Evolutionary conservation across 1,140 invertebrate species (phyloP), one percentile per base, ranked within the genome.

Genomic region (Neodiprion pinetum): DNA sequence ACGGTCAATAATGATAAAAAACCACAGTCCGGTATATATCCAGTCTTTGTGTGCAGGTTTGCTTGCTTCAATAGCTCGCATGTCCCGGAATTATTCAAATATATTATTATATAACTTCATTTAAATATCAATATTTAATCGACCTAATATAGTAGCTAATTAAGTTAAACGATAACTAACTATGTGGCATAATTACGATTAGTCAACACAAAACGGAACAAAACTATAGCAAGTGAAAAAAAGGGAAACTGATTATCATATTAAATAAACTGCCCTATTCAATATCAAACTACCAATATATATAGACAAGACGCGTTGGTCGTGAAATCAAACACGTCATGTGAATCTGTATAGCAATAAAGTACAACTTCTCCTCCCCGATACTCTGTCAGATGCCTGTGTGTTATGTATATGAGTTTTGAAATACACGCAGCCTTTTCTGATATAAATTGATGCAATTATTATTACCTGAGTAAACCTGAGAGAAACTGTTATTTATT

Each of bases 101-200:
- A 61, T 61, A 61, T 40, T 61, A 61, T 61, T 61, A 40, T 40
- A 40, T 40, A 61, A 61, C 11, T 61, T 61, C 53, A 61, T 61
- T 61, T 61, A 61, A 61, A 61, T 61, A 61, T 61, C 53, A 61
- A 61, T 61, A 61, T 61, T 61, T 17, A 61, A 61, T 61, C 53
- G 53, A 61, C 53, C 53, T 61, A 61, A 61, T 40, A 40, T 61
- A 61, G 53, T 61, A 61, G 53, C 53, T 61, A 61, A 61, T 61
- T 61, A 61, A 61, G 53, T 61, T 61, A 61, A 61, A 61, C 53
- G 53, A 61, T 61, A 61, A 61, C 53, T 61, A 61, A 61, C 53
- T 61, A 61, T 61, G 53, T 14, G 53, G 53, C 53, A 61, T 61
- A 61, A 61, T 61, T 61, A 61, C 53, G 53, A 61, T 61, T 61